phyloP scores from a whole-genome alignment of 2,113 vertebrate genomes.

The Tachysurus fulvidraco region DNA sequence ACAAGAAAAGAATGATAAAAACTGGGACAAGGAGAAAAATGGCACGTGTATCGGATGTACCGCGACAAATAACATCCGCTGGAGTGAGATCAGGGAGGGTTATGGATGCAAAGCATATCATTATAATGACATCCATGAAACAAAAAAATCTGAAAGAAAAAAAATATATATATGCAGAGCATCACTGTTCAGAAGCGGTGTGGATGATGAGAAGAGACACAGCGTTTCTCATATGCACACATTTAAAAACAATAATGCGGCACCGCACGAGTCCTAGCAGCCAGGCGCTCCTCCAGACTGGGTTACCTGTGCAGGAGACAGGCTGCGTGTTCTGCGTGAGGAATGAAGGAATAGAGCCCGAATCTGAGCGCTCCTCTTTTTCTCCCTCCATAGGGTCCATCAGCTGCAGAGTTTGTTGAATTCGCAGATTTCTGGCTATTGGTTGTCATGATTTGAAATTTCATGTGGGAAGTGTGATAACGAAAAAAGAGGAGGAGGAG shows the following conservation, averaged over 20 bases:
- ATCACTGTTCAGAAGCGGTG: slow-evolving; percentile 46
- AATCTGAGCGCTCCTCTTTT: slow-evolving; percentile 70
- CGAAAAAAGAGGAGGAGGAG: slow-evolving; percentile 1
- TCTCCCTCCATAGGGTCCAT: slow-evolving; percentile 82
- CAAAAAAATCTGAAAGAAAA: slow-evolving; percentile 11
- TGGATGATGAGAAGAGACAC: slow-evolving; percentile 14
- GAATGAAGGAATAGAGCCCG: slow-evolving; percentile 73
- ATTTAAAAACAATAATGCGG: neutral
- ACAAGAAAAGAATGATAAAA: slow-evolving; percentile 48
- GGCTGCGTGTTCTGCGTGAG: slow-evolving; percentile 65
- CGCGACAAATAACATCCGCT: neutral
- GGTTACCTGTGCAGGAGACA: slow-evolving; percentile 87
- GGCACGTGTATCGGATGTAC: neutral
- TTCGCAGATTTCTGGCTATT: slow-evolving; percentile 81
- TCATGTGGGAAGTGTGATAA: slow-evolving; percentile 40
- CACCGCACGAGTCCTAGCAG: slow-evolving; percentile 1
- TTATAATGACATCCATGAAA: slow-evolving; percentile 46
- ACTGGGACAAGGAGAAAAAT: slow-evolving; percentile 40
- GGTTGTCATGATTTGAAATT: slow-evolving; percentile 48
- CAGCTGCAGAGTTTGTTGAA: slow-evolving; percentile 80
- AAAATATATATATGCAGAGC: slow-evolving; percentile 27
- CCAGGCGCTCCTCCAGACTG: slow-evolving; percentile 53
- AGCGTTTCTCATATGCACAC: slow-evolving; percentile 34
- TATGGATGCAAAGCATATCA: slow-evolving; percentile 11
- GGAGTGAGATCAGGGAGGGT: neutral